Conservation (phyloP, 2,888 invertebrate genomes). For the Ectobius pallidus region DNA sequence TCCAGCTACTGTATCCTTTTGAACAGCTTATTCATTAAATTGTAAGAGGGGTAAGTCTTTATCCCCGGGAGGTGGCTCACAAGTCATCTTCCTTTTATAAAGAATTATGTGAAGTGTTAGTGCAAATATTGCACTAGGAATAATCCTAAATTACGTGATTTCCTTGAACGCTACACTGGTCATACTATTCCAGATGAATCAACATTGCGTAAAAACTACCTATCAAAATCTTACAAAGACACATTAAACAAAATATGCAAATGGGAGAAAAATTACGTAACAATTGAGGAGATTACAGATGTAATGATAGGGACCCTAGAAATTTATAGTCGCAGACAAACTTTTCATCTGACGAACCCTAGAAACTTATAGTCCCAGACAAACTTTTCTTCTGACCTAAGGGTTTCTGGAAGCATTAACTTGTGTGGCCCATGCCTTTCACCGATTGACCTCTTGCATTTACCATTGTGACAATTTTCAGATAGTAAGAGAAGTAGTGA, state of each 20-base stretch:
- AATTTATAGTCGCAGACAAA: too few relatives aligned
- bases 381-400: conserved; percentile 1
- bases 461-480: conserved; percentile 13
- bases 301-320: neutral
- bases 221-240: neutral
- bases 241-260: neutral
- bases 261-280: neutral
- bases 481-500: neutral
- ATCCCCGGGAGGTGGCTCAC: too few relatives aligned
- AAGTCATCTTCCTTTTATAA: too few relatives aligned
- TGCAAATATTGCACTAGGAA: neutral
- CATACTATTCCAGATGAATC: neutral
- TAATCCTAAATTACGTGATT: neutral
- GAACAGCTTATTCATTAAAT: too few relatives aligned
- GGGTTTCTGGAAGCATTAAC: conserved; percentile 1
- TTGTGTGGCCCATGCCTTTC: neutral
- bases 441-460: neutral
- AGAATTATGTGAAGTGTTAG: neutral
- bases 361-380: neutral
- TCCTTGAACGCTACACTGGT: neutral
- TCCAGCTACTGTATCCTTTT: too few relatives aligned
- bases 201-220: neutral
- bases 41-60: too few relatives aligned
- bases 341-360: too few relatives aligned
- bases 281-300: neutral